Evolutionary conservation across 2,113 vertebrate genomes (phyloP), one percentile per base, ranked within the genome.

Genomic region (Hyaena hyaena): DNA sequence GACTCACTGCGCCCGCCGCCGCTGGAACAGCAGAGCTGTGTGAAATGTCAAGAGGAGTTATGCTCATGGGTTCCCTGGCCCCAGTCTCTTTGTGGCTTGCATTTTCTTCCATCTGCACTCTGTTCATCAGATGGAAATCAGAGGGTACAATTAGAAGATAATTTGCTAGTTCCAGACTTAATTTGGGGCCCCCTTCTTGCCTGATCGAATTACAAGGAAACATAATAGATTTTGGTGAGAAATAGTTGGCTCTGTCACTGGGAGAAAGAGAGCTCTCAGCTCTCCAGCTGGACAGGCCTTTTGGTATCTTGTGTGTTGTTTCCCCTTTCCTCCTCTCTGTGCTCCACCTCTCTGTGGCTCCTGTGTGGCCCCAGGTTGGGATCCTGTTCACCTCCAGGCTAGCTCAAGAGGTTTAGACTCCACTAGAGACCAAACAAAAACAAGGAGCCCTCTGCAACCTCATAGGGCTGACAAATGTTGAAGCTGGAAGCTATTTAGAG

Each of bases 21-120:
- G 89, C 97, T 97, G 98, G 95, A 96, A 97, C 98, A 98, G 98
- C 88, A 65, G 96, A 97, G 98, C 98, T 98, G 98, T 98, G 98
- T 98, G 98, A 98, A 98, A 97, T 97, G 98, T 98, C 98, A 98
- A 90, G 97, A 98, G 98, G 98, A 99, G 98, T 98, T 98, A 98
- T 76, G 96, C 80, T 98, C 96, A 19, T 39, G 93, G 69, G 76
- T 92, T 92, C 87, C 82, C 96, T 68, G 88, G 93, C 93, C 96
- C 65, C 19, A 2, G 31, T 94, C 89, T 92, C 93, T 90, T 50
- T 93, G 96, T 88, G 95, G 94, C 96, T 93, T 94, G 45, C 63
- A 1, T 95, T 98, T 96, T 96, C 95, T 97, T 90, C 96, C 81
- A 53, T 96, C 90, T 33, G 23, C 19, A 82, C 69, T 94, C 33